Percentiles rank a stretch among this genome's conserved stretches.
Conservation (phyloP, 2,113 vertebrate species). For the Sus scrofa region T2T-Sscrofa CM000818.6:2157001-2157500, state of each 20-base stretch:
- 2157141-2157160: background rate
- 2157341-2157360: background rate
- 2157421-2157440: background rate
- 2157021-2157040: background rate
- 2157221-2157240: background rate
- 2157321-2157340: background rate
- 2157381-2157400: background rate
- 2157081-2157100: constrained; percentile 10
- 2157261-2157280: background rate
- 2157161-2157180: background rate
- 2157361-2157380: constrained; percentile 31
- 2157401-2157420: background rate
- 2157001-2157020: background rate
- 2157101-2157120: background rate
- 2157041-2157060: constrained; percentile 49
- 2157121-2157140: background rate
- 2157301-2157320: background rate
- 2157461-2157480: background rate
- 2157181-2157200: background rate
- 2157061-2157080: constrained; percentile 66
- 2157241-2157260: background rate
- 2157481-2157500: background rate
- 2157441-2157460: background rate
- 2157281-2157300: constrained; percentile 35
- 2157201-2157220: background rate